phyloP scores from a whole-genome alignment of 2,797 vertebrate genomes.

The Tangara arthus region DNA sequence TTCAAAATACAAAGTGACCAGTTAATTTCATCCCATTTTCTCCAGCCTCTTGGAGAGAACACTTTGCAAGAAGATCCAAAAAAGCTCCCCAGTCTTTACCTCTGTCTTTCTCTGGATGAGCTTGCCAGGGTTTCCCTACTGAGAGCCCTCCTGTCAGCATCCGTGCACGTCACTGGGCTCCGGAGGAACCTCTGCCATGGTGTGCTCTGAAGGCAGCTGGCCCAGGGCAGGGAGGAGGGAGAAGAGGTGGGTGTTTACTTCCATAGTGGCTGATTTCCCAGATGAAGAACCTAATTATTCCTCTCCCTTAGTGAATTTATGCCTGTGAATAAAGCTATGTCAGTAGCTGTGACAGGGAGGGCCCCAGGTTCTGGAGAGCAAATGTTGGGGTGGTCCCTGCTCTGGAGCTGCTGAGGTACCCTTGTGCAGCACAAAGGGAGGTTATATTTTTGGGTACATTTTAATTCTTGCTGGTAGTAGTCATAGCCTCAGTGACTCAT shows the following conservation, averaged over 20 bases:
- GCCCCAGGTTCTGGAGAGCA: background rate
- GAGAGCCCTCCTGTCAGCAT: background rate
- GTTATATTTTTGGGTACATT: slow-evolving; percentile 45
- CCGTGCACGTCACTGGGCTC: background rate
- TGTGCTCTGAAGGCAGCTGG: background rate
- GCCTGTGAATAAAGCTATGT: background rate
- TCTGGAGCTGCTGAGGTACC: background rate
- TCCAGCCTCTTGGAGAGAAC: accelerated
- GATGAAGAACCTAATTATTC: background rate
- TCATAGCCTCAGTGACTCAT: slow-evolving; percentile 74
- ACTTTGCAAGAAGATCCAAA: background rate
- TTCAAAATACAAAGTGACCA: background rate
- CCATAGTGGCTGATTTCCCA: background rate
- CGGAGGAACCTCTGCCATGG: background rate
- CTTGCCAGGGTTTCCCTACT: background rate
- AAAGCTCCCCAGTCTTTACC: background rate
- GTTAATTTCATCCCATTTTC: background rate
- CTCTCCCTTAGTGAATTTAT: background rate
- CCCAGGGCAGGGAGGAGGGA: background rate
- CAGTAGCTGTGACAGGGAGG: background rate
- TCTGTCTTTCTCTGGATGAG: background rate
- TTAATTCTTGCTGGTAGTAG: slow-evolving; percentile 66
- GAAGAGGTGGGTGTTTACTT: background rate
- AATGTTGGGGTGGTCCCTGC: background rate
- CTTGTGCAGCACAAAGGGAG: slow-evolving; percentile 30